Evolutionary conservation across 2,797 vertebrate species (phyloP), one percentile per base, ranked within the genome.

Genomic region (Cheirogaleus major): DNA sequence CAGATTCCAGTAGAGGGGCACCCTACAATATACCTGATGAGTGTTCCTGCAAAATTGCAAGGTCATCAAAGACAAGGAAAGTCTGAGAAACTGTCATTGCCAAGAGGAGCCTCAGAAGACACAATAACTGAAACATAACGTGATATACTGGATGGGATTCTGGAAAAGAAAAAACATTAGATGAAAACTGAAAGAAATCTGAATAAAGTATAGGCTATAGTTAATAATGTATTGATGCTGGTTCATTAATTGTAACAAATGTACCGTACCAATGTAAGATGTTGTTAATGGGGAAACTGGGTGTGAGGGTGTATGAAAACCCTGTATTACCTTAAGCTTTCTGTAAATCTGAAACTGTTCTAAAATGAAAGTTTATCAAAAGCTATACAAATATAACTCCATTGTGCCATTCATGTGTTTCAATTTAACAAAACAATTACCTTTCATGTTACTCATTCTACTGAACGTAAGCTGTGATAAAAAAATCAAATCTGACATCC

Each of bases 281-380:
- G 22, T 89, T 75, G 84, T 75, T 93, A 88, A 90, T 13, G 7
- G 23, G 10, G 41, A 81, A 50, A 91, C 38, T 9, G 15, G 9
- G 13, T n/a, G 7, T 69, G 57, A 13, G 4, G 48, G 48, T 48
- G 30, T 75, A 35, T 78, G 30, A 38, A n/a, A 91, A 81, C 76
- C 93, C 30, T 55, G 17, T 25, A 55, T 41, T 57, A 6, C 20
- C 30, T 80, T 14, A 35, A 67, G 90, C 65, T 91, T 81, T 72
- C 45, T 85, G 17, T 86, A 83, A 95, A 83, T 45, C 11, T 14
- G 18, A 91, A 81, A 43, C 8, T 86, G 25, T 48, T 93, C 55
- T 67, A 91, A 92, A 95, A 79, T 43, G 57, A 73, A 83, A 73
- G 27, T 52, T 32, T 85, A 84, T 81, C 22, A 80, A 94, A 84